Evolutionary conservation across 2,797 vertebrate genomes (phyloP), one percentile per base, ranked within the genome.

Genomic region (Acropternis orthonyx): DNA sequence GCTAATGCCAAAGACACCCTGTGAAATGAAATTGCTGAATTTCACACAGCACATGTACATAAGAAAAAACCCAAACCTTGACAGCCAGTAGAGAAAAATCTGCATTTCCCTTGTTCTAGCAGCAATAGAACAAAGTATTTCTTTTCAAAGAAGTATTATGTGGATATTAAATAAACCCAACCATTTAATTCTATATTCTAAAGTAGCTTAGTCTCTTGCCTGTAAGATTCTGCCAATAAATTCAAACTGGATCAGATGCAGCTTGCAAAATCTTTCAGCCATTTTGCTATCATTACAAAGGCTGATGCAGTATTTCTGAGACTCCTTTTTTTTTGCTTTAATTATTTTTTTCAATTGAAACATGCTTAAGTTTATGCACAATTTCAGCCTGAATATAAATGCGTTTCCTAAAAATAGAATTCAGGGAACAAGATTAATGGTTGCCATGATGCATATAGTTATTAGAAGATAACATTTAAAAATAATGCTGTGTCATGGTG

Each of bases 1-100:
- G 88, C 87, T 96, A 96, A 97, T 96, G 83, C 85, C 93, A 92
- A 92, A 96, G 95, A 94, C 92, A 93, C 69, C 56, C 89, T 96
- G 93, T 94, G 89, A 96, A 97, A 96, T 94, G 87, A 91, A 96
- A 96, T 92, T 84, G 87, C 73, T 78, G 89, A 84, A 85, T 96
- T 96, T 96, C 91, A 84, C 89, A 88, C 87, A 73, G 76, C 66
- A 83, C 87, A 85, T 88, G 91, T 56, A 83, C 19, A 2, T 68
- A 77, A 77, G 58, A 48, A 89, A 74, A 41, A 41, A 41, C 41
- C 41, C 49, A 21, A 1, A 14, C 39, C 39, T 94, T 94, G 85
- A 94, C 91, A 95, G 55, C 39, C 52, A 58, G 73, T 49, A 62
- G 59, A 94, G 85, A 67, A 89, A 92, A 94, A 94, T 91, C 87